Evolutionary conservation across 2,888 invertebrate species (phyloP).

Genomic region (Troides helena): DNA sequence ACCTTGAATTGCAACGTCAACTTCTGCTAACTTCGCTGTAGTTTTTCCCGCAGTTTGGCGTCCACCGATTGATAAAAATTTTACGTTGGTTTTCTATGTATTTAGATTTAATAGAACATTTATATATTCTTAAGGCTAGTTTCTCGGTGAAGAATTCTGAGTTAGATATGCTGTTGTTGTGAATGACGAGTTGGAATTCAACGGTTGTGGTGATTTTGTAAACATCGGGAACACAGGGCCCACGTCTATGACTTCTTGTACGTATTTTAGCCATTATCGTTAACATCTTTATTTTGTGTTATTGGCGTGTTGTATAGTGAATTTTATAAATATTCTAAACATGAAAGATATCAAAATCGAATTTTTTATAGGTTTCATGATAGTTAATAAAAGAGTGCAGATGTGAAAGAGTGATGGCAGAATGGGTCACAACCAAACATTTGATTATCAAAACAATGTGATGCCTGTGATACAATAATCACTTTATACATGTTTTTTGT

Average conservation of each 20-base stretch:
- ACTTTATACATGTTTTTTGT: conserved; percentile 9
- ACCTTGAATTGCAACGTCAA: conserved; percentile 58
- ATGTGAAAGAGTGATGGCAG: conserved; percentile 50
- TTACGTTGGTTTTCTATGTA: conserved; percentile 68
- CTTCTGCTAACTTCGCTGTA: conserved; percentile 70
- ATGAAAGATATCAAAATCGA: conserved; percentile 51
- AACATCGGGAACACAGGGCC: conserved; percentile 74
- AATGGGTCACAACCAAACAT: conserved; percentile 37
- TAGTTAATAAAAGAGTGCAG: conserved; percentile 28
- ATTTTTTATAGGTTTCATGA: conserved; percentile 36
- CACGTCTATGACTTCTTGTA: conserved; percentile 80
- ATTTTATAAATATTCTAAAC: conserved; percentile 41
- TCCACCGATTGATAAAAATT: conserved; percentile 71
- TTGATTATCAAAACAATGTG: conserved; percentile 31
- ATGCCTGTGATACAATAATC: conserved; percentile 13
- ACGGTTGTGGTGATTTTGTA: conserved; percentile 71
- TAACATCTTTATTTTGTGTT: conserved; percentile 47
- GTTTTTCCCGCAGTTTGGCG: conserved; percentile 81
- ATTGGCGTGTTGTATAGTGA: conserved; percentile 39
- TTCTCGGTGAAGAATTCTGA: conserved; percentile 57
- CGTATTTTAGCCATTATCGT: conserved; percentile 67
- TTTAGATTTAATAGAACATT: conserved; percentile 60
- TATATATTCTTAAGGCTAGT: conserved; percentile 50
- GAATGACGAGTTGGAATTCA: conserved; percentile 56
- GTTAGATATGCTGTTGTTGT: conserved; percentile 64